Percentiles rank a stretch among this genome's conserved stretches.
These are phyloP conservation scores for Pristionchus fissidentatus DNA, from an alignment of 2,888 invertebrate species.

Conservation along the genomic window DNA sequence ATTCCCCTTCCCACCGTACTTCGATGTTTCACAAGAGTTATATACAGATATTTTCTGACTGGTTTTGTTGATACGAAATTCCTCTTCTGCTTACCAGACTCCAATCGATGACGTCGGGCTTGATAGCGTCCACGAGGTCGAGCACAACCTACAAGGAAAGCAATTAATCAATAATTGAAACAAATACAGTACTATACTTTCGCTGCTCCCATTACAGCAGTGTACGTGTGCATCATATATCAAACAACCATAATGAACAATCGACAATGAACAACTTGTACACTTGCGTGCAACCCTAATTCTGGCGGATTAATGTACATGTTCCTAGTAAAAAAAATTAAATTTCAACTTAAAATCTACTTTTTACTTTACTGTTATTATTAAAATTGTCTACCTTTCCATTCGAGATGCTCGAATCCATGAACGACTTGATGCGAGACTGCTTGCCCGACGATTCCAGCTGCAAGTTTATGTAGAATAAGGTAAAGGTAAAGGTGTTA, in stretches of 20 bases:
- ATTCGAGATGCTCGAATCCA: slow-evolving; percentile 90
- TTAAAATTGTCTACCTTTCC: slow-evolving; percentile 80
- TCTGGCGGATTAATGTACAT: too few species aligned
- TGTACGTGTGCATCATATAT: too few species aligned
- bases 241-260: background rate
- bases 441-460: slow-evolving; percentile 76
- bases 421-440: slow-evolving; percentile 78
- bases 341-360: background rate
- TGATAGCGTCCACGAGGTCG: slow-evolving; percentile 95
- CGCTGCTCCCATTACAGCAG: background rate
- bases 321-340: too few species aligned
- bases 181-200: background rate
- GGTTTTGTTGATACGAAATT: too few species aligned
- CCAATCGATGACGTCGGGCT: slow-evolving; percentile 94
- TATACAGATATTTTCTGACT: too few species aligned
- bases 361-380: background rate
- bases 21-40: too few species aligned
- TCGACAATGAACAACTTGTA: background rate
- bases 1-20: too few species aligned
- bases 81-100: slow-evolving; percentile 85
- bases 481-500: too few species aligned
- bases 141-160: slow-evolving; percentile 82
- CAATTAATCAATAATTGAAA: background rate
- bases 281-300: background rate
- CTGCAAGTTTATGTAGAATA: slow-evolving; percentile 57